Conservation (phyloP, 2,113 vertebrate species). For the Pycnonotus jocosus region DNA sequence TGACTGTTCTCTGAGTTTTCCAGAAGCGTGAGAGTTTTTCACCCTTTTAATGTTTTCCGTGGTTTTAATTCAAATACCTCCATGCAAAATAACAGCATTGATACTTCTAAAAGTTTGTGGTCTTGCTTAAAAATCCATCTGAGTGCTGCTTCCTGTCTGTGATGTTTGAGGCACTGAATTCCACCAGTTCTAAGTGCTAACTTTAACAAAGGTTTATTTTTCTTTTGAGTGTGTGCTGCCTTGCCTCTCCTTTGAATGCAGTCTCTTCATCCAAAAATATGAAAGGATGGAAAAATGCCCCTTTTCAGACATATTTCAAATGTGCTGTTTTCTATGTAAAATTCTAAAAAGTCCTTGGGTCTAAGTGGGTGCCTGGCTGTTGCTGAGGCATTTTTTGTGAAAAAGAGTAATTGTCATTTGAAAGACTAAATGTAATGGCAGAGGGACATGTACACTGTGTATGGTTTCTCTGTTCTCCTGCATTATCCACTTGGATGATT, state of each 20-base stretch:
- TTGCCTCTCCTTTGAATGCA: background rate
- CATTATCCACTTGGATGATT: background rate
- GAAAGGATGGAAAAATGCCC: background rate
- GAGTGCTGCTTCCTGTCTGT: background rate
- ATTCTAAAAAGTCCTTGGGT: background rate
- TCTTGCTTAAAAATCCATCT: background rate
- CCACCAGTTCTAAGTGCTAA: background rate
- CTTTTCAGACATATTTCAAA: background rate
- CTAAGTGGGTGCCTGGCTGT: background rate
- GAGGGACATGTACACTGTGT: background rate
- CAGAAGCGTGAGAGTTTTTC: background rate
- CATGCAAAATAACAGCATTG: background rate
- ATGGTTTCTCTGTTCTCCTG: background rate
- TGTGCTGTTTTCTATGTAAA: background rate
- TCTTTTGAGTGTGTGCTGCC: background rate
- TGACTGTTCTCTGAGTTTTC: background rate
- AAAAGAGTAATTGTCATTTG: background rate
- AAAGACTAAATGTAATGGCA: background rate
- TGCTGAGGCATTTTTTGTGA: background rate
- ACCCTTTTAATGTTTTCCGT: fast-evolving
- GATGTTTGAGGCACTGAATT: background rate
- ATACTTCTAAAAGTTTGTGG: background rate
- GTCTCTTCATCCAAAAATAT: slow-evolving; percentile 10
- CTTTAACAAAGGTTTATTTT: slow-evolving; percentile 46
- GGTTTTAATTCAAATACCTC: background rate